Evolutionary conservation across 2,113 vertebrate genomes (phyloP), one percentile per base, ranked within the genome.

Genomic region (Turnix velox): DNA sequence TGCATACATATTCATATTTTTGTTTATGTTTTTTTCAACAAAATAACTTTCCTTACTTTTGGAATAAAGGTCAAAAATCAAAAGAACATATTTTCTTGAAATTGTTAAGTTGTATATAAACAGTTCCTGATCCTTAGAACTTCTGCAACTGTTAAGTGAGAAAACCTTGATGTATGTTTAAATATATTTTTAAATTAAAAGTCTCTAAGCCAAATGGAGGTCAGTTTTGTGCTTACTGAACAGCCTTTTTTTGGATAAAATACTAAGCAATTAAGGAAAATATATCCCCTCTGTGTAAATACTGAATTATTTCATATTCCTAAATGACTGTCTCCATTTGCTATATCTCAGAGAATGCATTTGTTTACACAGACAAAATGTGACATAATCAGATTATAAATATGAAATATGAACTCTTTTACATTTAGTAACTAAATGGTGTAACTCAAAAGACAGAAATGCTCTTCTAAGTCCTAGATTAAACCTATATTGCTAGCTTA

Each of bases 91-190:
- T 74, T 80, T 80, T 2, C 28, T 83, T 73, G 63, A 84, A 88
- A 39, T 37, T 20, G 9, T 39, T 66, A n/a, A 30, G 14, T 5
- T 71, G 75, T 88, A 30, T 59, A 3, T 46, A 65, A 46, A 2
- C 4, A 7, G 11, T 74, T 92, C 77, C 25, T 66, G 40, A 48
- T 73, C 31, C 37, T 74, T 49, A 35, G 62, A 77, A 69, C 37
- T 84, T 90, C 35, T 79, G 42, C 87, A 78, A 82, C 18, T 45
- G 33, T 86, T 92, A 37, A 74, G 35, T 84, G 59, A 90, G 84
- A 92, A 83, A 74, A 61, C 23, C 61, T 91, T 95, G 82, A 86
- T 86, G 74, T 45, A 92, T 27, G 39, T 42, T 78, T 78, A 88
- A 51, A 88, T 69, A 35, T 7, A 1, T 90, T 67, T 67, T 88